Base-by-base conservation (phyloP, 2,888 invertebrate species). In the Zaprionus obscuricornis region DNA sequence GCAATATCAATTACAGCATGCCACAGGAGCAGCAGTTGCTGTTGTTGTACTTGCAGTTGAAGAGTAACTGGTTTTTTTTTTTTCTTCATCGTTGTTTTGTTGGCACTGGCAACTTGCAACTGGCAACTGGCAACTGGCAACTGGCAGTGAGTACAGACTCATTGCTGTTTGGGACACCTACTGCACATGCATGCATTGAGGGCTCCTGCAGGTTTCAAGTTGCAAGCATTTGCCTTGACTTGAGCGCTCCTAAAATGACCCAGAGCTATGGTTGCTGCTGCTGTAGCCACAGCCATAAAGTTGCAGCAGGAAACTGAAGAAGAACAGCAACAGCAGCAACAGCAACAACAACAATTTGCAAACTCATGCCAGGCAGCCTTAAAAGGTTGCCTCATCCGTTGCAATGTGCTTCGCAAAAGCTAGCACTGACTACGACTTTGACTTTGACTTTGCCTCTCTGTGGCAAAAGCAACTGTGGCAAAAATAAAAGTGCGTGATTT, bases 1-100 rank as follows among this genome's bases (percentile, higher is more conserved):
- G 81, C 72, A 82, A 82, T 82, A 82, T 82, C 81, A 82, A 82
- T 82, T 82, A 82, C 84, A 81, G 84, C 84, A 83, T 81, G 78
- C 81, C 84, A 77, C 83, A 72, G 79, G 81, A 77, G 79, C 75
- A 82, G 82, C 60, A 45, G 46, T 58, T 47, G 57, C 54, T 68
- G 65, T 20, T 69, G n/a, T n/a, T n/a, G n/a, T n/a, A n/a, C n/a
- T 52, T 36, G 63, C 63, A 49, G 54, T 49, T 50, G 3, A 63
- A 39, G 63, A 76, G 72, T 77, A 81, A 81, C 82, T 82, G 82
- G 82, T 78, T 77, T 81, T 46, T 33, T 47, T 59, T 52, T 47
- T 43, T 33, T 46, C 62, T 37, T 69, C 69, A 66, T 77, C 54
- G 71, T 75, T 71, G 71, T 68, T 68, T 79, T 73, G 71, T 24